phyloP scores from a whole-genome alignment of 1,140 invertebrate genomes.

The Heliconius hewitsoni region DNA sequence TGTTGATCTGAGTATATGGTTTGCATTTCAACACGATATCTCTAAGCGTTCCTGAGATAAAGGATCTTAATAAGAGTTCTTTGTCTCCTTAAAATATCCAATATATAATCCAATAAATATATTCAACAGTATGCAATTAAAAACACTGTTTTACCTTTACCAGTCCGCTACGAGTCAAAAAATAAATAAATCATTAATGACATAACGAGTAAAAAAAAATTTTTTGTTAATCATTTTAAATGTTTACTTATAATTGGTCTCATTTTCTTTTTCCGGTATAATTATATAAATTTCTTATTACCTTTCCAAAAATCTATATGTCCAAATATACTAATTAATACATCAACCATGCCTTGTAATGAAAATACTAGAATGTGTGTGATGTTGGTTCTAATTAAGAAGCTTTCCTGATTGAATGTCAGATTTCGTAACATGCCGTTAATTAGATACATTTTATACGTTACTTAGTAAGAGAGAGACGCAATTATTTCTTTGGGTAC shows the following conservation, averaged over 20 bases:
- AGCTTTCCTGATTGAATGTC: constrained; percentile 25
- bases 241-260: not conserved
- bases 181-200: no score
- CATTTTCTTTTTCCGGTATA: not conserved
- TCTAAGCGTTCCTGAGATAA: no score
- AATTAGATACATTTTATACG: constrained; percentile 10
- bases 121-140: no score
- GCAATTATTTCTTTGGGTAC: constrained; percentile 2
- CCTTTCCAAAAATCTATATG: not conserved
- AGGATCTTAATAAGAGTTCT: no score
- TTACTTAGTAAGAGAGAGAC: not conserved
- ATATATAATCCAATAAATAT: no score
- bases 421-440: constrained; percentile 20
- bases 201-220: no score
- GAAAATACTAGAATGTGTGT: constrained; percentile 15
- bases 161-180: no score
- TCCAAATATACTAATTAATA: not conserved
- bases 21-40: no score
- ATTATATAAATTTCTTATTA: not conserved
- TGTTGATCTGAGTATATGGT: no score
- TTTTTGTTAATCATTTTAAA: no score
- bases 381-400: constrained; percentile 24
- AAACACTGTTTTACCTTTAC: no score
- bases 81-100: no score
- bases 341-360: constrained; percentile 7